Conservation (phyloP, 2,113 vertebrate genomes). For the Piprites chloris region DNA sequence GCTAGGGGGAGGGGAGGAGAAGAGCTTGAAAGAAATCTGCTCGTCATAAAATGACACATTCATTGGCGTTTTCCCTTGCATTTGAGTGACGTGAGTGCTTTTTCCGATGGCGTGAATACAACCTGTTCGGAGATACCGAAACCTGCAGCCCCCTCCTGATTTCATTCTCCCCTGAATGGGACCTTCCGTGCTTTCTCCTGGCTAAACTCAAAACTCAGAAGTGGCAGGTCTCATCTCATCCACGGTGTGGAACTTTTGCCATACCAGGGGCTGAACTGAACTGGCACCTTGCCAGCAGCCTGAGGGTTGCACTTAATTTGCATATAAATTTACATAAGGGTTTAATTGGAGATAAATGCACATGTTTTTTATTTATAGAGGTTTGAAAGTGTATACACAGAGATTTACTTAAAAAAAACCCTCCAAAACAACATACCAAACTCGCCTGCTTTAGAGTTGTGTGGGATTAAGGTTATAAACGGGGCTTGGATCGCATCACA, state of each 20-base stretch:
- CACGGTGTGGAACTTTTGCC: neutral
- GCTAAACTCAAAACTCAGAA: neutral
- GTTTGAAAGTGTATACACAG: constrained; percentile 12
- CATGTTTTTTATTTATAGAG: constrained; percentile 50
- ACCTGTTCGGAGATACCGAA: accelerated
- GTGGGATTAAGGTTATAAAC: neutral
- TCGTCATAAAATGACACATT: neutral
- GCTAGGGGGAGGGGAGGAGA: neutral
- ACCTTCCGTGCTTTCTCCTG: neutral
- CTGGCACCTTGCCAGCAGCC: constrained; percentile 31
- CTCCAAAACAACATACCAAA: neutral
- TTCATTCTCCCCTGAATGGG: accelerated
- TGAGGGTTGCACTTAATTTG: constrained; percentile 40
- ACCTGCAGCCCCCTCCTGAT: neutral
- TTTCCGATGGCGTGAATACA: neutral
- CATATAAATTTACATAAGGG: constrained; percentile 54
- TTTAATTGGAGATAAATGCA: constrained; percentile 66
- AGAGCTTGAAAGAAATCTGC: constrained; percentile 4
- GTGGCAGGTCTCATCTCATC: neutral
- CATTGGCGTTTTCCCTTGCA: neutral
- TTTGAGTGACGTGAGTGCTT: neutral
- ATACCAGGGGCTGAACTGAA: neutral
- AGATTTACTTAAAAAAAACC: neutral
- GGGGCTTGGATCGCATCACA: accelerated
- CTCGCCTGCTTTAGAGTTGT: neutral